These are phyloP conservation scores for Oeneis ivallda DNA, from an alignment of 2,888 invertebrate species.

Conservation along the genomic window DNA sequence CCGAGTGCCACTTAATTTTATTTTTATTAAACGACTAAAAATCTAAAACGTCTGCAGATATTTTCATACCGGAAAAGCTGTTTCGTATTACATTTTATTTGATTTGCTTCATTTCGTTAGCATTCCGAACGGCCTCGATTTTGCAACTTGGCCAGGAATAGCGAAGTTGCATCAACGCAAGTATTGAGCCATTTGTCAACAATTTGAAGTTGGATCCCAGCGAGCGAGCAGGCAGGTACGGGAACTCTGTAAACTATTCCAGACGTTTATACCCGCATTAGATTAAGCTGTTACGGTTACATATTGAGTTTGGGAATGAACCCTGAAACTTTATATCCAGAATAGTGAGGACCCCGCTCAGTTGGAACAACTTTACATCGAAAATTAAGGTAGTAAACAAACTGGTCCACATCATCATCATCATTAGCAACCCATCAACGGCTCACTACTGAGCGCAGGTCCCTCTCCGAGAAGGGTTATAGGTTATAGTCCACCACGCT, in stretches of 20 bases:
- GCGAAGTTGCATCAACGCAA: background rate
- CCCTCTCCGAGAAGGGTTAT: no score
- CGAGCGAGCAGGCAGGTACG: background rate
- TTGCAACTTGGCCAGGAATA: background rate
- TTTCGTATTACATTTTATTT: background rate
- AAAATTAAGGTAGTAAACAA: no score
- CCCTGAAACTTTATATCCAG: background rate
- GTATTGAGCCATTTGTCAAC: conserved; percentile 28
- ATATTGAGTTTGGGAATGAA: background rate
- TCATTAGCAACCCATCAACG: no score
- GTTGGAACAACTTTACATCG: no score
- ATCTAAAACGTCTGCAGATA: background rate
- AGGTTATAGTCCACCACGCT: no score
- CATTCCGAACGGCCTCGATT: background rate
- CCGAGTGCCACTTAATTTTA: no score
- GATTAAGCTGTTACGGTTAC: conserved; percentile 10
- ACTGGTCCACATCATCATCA: no score
- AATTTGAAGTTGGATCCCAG: conserved; percentile 20
- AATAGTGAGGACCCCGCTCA: no score
- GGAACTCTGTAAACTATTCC: conserved; percentile 15
- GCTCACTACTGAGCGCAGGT: no score
- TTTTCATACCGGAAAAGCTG: background rate
- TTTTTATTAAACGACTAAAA: no score
- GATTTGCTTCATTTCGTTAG: background rate
- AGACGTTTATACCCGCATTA: conserved; percentile 6